phyloP scores from a whole-genome alignment of 64 coral and sea anemone genomes.

The Montipora capricornis region DNA sequence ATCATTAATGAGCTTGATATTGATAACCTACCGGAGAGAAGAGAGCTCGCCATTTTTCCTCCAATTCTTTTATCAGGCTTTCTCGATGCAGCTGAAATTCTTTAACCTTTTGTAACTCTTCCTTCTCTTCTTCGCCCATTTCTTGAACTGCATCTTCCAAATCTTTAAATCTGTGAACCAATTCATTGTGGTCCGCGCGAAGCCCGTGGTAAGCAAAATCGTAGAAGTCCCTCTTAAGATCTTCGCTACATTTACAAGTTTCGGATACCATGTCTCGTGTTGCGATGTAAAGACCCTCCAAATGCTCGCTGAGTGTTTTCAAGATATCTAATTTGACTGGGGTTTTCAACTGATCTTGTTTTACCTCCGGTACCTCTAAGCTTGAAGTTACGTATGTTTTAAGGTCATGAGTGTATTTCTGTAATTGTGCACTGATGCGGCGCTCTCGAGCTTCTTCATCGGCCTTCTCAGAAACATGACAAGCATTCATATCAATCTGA shows the following conservation, averaged over 20 bases:
- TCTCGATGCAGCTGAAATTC: too few relatives aligned
- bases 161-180: background rate
- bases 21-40: too few relatives aligned
- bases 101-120: too few relatives aligned
- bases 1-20: too few relatives aligned
- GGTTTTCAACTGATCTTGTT: background rate
- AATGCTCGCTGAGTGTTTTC: background rate
- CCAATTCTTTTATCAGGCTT: too few relatives aligned
- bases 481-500: too few relatives aligned
- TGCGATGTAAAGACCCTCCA: background rate
- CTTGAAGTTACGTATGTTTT: background rate
- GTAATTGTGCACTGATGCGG: too few relatives aligned
- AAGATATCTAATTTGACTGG: background rate
- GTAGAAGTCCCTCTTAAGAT: background rate
- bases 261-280: background rate
- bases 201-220: constrained; percentile 5
- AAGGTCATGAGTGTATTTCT: background rate
- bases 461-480: too few relatives aligned
- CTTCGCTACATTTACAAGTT: background rate
- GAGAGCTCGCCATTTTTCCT: too few relatives aligned
- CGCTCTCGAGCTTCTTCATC: too few relatives aligned
- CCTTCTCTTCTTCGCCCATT: too few relatives aligned
- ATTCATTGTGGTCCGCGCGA: constrained; percentile 9
- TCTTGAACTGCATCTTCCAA: background rate
- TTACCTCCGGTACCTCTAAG: background rate